phyloP scores from a whole-genome alignment of 2,113 vertebrate species.

The Rousettus leschenaultii region DNA sequence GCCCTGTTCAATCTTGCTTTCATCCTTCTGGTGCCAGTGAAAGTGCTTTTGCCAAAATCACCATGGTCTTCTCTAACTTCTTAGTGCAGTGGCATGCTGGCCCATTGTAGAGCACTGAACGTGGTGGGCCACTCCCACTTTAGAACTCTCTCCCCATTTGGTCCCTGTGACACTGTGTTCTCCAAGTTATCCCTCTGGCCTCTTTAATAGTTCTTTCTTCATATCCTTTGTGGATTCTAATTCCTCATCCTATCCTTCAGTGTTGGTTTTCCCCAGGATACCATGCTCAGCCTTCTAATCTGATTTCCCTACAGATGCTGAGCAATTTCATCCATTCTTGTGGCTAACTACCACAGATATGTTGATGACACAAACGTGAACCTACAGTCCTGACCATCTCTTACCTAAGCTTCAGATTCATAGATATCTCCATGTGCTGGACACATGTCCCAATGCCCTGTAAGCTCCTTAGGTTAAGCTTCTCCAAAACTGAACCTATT shows the following conservation, averaged over 20 bases:
- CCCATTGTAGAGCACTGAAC: accelerated
- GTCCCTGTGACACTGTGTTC: background rate
- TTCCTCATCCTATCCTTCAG: background rate
- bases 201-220: background rate
- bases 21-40: background rate
- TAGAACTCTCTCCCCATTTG: background rate
- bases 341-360: background rate
- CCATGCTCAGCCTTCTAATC: background rate
- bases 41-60: too few relatives aligned
- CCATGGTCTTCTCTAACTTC: background rate
- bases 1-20: background rate
- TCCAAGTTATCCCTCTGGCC: background rate
- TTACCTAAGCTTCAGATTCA: background rate
- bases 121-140: accelerated
- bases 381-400: background rate
- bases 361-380: background rate
- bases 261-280: background rate
- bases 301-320: background rate
- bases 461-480: background rate
- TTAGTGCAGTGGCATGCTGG: accelerated
- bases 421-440: background rate
- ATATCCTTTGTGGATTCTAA: background rate
- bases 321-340: background rate
- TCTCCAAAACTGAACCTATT: background rate
- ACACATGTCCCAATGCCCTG: background rate